phyloP scores from a whole-genome alignment of 2,113 vertebrate genomes.

The crab-eating macaque (Macaca fascicularis) region T2T-MFA8v1.1 NC_088379.1:120751001-120751500 shows the following conservation, averaged over 20 bases:
- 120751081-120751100: neutral
- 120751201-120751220: neutral
- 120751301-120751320: neutral
- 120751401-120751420: neutral
- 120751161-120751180: neutral
- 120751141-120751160: neutral
- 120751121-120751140: neutral
- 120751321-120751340: neutral
- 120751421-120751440: neutral
- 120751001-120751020: neutral
- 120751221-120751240: neutral
- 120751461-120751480: neutral
- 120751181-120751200: neutral
- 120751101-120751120: neutral
- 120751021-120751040: neutral
- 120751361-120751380: neutral
- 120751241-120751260: neutral
- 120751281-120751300: neutral
- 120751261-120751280: neutral
- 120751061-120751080: neutral
- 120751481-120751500: neutral
- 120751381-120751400: neutral
- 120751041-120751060: no score
- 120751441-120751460: neutral
- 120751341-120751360: neutral